phyloP scores from a whole-genome alignment of 1,140 invertebrate species.

The Anthonomus grandis region DNA sequence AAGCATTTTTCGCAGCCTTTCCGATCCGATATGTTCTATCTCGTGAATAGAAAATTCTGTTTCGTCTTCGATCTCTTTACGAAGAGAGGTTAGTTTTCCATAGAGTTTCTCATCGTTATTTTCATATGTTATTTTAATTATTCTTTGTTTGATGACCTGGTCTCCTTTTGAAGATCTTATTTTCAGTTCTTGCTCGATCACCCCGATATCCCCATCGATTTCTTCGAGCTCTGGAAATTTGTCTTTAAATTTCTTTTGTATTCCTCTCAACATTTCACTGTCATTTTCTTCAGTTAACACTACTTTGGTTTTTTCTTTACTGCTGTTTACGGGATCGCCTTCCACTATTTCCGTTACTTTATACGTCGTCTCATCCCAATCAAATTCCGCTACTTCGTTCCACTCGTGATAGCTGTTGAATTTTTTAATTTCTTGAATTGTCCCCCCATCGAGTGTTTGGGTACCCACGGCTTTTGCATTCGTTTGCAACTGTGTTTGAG shows the following conservation, averaged over 20 bases:
- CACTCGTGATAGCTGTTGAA: too few relatives aligned
- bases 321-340: not conserved
- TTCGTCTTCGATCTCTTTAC: not conserved
- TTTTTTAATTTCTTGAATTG: not conserved
- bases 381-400: too few relatives aligned
- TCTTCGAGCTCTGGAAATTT: slow-evolving; percentile 11
- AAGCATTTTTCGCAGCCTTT: slow-evolving; percentile 7
- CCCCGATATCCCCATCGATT: not conserved
- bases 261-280: not conserved
- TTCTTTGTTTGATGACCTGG: not conserved
- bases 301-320: slow-evolving; percentile 6
- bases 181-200: not conserved
- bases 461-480: not conserved
- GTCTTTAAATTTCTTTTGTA: slow-evolving; percentile 7
- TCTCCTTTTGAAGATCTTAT: not conserved
- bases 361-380: too few relatives aligned
- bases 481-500: too few relatives aligned
- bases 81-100: not conserved
- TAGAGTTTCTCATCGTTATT: not conserved
- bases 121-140: not conserved
- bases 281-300: slow-evolving; percentile 8
- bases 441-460: not conserved
- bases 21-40: not conserved
- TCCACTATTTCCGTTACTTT: not conserved
- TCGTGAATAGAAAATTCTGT: not conserved